Conservation (phyloP, 2,888 invertebrate species). For the Neocrepidodera transversa region DNA sequence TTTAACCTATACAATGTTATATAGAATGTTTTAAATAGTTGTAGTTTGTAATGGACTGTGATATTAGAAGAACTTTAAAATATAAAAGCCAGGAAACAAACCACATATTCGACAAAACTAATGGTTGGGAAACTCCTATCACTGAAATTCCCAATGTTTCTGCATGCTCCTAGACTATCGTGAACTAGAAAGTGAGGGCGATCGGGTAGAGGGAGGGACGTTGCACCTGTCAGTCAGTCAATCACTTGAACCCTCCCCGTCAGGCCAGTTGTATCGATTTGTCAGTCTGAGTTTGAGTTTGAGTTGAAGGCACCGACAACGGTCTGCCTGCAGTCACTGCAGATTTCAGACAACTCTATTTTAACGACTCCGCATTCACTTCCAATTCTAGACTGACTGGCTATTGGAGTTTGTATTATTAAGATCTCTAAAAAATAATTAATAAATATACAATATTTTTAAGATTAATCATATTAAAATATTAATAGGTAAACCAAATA, state of each 20-base stretch:
- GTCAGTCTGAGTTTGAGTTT: conserved; percentile 46
- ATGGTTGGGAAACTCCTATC: no score
- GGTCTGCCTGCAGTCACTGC: conserved; percentile 48
- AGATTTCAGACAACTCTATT: conserved; percentile 47
- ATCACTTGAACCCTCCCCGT: conserved; percentile 55
- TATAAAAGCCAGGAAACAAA: no score
- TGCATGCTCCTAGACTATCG: conserved; percentile 22
- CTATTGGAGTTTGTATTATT: neutral
- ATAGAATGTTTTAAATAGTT: no score
- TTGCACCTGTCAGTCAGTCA: conserved; percentile 60
- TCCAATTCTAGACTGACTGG: conserved; percentile 1
- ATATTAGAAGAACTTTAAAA: no score
- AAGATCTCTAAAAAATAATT: no score
- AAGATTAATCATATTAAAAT: no score
- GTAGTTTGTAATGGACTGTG: no score
- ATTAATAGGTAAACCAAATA: no score
- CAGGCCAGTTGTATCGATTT: conserved; percentile 56
- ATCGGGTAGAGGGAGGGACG: conserved; percentile 34
- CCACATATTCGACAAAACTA: no score
- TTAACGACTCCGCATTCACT: conserved; percentile 27
- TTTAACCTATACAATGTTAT: no score
- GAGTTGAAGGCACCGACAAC: conserved; percentile 44
- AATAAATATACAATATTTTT: no score
- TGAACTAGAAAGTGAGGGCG: conserved; percentile 22
- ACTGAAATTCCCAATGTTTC: no score